Percentiles rank a stretch among this genome's conserved stretches.
These are phyloP conservation scores for Neotoxoptera formosana DNA, from an alignment of 1,140 invertebrate genomes.

Conservation along the genomic window DNA sequence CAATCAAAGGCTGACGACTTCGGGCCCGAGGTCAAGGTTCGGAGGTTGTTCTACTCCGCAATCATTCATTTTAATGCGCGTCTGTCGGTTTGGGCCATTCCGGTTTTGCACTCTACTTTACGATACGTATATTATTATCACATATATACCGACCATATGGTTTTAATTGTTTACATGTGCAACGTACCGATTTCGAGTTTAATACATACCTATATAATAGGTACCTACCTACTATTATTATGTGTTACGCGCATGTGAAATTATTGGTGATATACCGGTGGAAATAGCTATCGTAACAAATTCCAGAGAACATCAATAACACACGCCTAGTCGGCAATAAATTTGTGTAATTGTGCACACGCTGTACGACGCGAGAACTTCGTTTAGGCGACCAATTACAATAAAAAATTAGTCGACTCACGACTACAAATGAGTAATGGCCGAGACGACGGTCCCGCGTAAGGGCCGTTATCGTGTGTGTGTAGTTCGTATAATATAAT, in stretches of 20 bases:
- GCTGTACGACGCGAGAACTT: background rate
- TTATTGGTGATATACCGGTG: background rate
- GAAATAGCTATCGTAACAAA: background rate
- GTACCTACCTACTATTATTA: background rate
- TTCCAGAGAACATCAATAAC: constrained; percentile 22
- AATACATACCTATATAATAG: background rate
- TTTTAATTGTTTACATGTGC: constrained; percentile 40
- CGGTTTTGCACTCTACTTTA: constrained; percentile 42
- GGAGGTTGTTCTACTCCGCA: background rate
- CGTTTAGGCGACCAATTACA: constrained; percentile 35
- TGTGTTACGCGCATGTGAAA: background rate
- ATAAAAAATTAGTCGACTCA: constrained; percentile 47
- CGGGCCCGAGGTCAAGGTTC: constrained; percentile 25
- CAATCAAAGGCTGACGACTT: constrained; percentile 26
- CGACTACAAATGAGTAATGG: constrained; percentile 40
- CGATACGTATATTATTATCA: constrained; percentile 9
- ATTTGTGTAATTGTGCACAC: background rate
- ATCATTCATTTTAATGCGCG: constrained; percentile 39
- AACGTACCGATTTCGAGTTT: background rate
- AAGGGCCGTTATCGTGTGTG: background rate
- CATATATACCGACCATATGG: constrained; percentile 33
- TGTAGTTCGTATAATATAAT: too few relatives aligned
- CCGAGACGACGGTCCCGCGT: background rate
- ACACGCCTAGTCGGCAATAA: background rate
- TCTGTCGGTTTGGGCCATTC: constrained; percentile 16